These are phyloP conservation scores for Nebria brevicollis DNA, from an alignment of 2,888 invertebrate genomes.

Conservation along the genomic window DNA sequence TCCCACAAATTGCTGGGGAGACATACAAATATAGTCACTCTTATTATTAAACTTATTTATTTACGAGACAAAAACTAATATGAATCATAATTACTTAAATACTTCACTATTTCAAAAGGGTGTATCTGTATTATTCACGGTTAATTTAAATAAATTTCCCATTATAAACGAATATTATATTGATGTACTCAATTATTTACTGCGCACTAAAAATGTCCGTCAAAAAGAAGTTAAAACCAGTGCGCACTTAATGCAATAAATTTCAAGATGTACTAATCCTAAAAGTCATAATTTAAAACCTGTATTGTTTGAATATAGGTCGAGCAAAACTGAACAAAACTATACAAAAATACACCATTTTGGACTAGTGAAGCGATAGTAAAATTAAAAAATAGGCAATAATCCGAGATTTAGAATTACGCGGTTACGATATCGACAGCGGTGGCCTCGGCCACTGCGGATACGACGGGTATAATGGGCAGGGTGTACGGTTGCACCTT, in stretches of 20 bases:
- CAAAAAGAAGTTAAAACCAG: too few species aligned
- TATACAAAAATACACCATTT: neutral
- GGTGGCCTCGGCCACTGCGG: conserved; percentile 57
- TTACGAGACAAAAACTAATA: neutral
- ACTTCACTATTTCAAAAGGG: neutral
- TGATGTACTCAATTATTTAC: neutral
- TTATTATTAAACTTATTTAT: neutral
- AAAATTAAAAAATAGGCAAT: conserved; percentile 26
- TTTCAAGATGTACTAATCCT: too few species aligned
- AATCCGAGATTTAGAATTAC: conserved; percentile 50
- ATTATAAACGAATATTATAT: neutral
- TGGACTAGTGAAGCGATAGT: neutral
- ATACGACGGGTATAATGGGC: conserved; percentile 58
- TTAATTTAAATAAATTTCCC: neutral
- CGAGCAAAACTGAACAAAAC: too few species aligned
- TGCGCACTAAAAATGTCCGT: too few species aligned
- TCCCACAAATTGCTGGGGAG: neutral
- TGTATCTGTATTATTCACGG: neutral
- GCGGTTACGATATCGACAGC: conserved; percentile 63
- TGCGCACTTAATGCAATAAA: too few species aligned
- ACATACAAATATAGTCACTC: neutral
- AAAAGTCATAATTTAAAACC: too few species aligned
- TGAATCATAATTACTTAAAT: neutral
- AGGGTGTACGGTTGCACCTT: conserved; percentile 75
- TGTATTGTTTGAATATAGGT: neutral